These are phyloP conservation scores for Brassicogethes aeneus DNA, from an alignment of 2,888 invertebrate species.

Conservation along the genomic window DNA sequence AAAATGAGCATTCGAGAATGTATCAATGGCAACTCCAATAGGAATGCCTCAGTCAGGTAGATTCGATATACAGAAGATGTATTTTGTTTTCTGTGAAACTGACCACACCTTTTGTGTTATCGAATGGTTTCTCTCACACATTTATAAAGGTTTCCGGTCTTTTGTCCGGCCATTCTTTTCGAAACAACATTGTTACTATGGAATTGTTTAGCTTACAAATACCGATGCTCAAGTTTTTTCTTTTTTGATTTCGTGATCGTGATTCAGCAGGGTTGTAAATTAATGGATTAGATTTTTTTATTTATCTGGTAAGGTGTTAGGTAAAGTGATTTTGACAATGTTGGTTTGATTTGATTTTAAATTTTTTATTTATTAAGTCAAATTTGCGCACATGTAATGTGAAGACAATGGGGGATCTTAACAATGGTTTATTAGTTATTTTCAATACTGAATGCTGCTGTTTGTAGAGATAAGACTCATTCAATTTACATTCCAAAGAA, in stretches of 20 bases:
- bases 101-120: conserved; percentile 41
- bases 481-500: conserved; percentile 40
- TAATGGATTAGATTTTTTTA: conserved; percentile 1
- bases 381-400: background rate
- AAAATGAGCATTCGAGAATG: conserved; percentile 33
- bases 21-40: conserved; percentile 37
- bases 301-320: background rate
- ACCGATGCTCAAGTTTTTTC: conserved; percentile 32
- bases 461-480: conserved; percentile 38
- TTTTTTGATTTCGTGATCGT: conserved; percentile 23
- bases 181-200: conserved; percentile 35
- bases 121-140: conserved; percentile 39
- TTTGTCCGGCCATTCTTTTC: conserved; percentile 38
- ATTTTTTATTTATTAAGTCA: background rate
- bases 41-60: conserved; percentile 37
- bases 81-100: conserved; percentile 42
- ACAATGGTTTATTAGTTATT: conserved; percentile 40
- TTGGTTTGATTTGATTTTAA: background rate
- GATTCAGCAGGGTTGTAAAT: conserved; percentile 26
- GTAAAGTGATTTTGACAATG: background rate
- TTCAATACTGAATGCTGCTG: conserved; percentile 29
- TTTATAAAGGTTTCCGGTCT: conserved; percentile 42
- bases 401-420: conserved; percentile 36
- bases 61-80: conserved; percentile 20
- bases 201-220: conserved; percentile 39